Base-by-base conservation (phyloP, 2,797 vertebrate genomes). In the Sebastiscus albofasciatus region DNA sequence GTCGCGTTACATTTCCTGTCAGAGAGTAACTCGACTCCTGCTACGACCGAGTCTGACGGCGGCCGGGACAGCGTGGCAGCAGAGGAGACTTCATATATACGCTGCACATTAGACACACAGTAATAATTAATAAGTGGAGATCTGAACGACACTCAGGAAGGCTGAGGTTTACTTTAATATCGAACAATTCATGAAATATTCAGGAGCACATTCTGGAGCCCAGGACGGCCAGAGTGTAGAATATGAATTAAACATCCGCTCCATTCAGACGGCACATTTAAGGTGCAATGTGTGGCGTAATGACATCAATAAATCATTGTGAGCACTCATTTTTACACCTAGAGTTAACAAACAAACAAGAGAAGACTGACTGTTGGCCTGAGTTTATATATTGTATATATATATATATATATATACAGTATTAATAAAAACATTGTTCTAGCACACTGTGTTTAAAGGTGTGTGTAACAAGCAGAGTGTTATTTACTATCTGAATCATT, bases 21-120 rank as follows among this genome's bases (percentile, higher is more conserved):
- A 74, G 84, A 11, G 31, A 46, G 90, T 61, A 88, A 91, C 89
- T 61, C 0, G 87, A 92, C 72, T 67, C 89, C 67, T 0, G 33
- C 70, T 3, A 8, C 24, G 69, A 66, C 59, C 22, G 2, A 29
- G 33, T 64, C 85, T 56, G 68, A 27, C 14, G 34, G 36, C 54
- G 67, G n/a, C 4, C 11, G 61, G 60, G 68, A 72, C 76, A 39
- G 8, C 2, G 65, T 60, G 75, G 79, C 79, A 67, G 76, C 65
- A 56, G 58, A 55, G 42, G 26, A 31, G 62, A 71, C 69, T 31
- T 10, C 31, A 3, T 18, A 55, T 0, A 55, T 0, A 22, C 2
- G 6, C 56, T 0, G 46, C 2, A 20, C 52, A 66, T 55, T 11
- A 67, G 29, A n/a, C 77, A 71, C 2, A 8, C 81, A 73, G 73